Evolutionary conservation across 2,888 invertebrate genomes (phyloP), one percentile per base, ranked within the genome.

Genomic region (Entomobrya multifasciata): DNA sequence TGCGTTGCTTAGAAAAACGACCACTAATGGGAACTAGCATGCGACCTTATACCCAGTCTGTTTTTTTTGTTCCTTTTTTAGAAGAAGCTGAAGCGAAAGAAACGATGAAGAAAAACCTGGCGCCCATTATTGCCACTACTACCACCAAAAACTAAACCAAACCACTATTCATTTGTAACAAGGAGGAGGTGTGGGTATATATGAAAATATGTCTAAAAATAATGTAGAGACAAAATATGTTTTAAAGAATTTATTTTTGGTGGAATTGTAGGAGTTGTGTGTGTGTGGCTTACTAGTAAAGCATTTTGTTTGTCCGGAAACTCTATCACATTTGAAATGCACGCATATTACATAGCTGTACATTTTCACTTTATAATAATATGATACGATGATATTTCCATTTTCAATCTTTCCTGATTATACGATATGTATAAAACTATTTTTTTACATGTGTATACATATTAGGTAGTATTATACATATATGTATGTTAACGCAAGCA

Each of bases 1-100:
- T 76, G 49, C 76, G 52, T 84, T n/a, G 76, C 36, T 36, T 36
- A 8, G 8, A 36, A 67, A 83, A 57, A 47, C 47, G 20, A 84
- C 84, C 84, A 84, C 84, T 84, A 84, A 84, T 84, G 84, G 84
- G 78, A 78, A 60, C 70, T 84, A 70, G 60, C 84, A 84, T 84
- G 84, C 77, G 78, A 84, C 70, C 84, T 74, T 76, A 76, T 8
- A 36, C 36, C 4, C 41, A 65, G n/a, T 65, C 41, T 83, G 76
- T 76, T 13, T n/a, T 65, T 57, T 20, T 52, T 52, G 6, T 52
- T 17, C 17, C 17, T 17, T 6, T 52, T 15, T 17, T 52, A n/a
- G 11, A 30, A 65, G 17, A 65, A 36, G 36, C 36, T 6, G 36
- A 36, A 65, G 65, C 30, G 36, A 65, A n/a, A 36, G 65, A 36